Evolutionary conservation across 2,888 invertebrate species (phyloP).

Genomic region (Melolontha melolontha): DNA sequence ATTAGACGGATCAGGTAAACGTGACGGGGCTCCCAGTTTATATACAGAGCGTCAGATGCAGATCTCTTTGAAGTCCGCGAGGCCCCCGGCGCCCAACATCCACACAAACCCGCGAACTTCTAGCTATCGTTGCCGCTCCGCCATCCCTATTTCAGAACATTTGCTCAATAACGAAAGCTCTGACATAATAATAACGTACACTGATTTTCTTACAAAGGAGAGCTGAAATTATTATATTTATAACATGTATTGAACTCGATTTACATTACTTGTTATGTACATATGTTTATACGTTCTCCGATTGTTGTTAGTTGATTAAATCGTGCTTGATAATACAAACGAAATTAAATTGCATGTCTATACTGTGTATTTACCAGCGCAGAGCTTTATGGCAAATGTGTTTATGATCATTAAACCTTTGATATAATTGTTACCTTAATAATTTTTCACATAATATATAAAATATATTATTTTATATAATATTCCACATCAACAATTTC

Average conservation of each 20-base stretch:
- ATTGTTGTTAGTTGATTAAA: conserved; percentile 30
- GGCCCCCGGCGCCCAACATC: conserved; percentile 46
- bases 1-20: conserved; percentile 52
- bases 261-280: too few relatives aligned
- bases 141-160: conserved; percentile 30
- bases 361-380: conserved; percentile 4
- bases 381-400: too few relatives aligned
- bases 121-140: conserved; percentile 19
- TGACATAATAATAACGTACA: conserved; percentile 37
- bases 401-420: too few relatives aligned
- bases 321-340: conserved; percentile 27
- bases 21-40: conserved; percentile 45
- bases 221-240: conserved; percentile 33
- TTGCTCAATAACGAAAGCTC: conserved; percentile 35
- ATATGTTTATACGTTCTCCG: neutral
- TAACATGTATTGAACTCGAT: conserved; percentile 12
- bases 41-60: conserved; percentile 55
- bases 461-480: too few relatives aligned
- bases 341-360: conserved; percentile 31
- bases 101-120: conserved; percentile 30
- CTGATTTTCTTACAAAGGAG: conserved; percentile 37
- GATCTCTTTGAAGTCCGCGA: conserved; percentile 54
- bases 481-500: too few relatives aligned
- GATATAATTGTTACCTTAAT: too few relatives aligned
- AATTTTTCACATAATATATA: too few relatives aligned